Base-by-base conservation (phyloP, 2,113 vertebrate genomes). In the Agapornis roseicollis region DNA sequence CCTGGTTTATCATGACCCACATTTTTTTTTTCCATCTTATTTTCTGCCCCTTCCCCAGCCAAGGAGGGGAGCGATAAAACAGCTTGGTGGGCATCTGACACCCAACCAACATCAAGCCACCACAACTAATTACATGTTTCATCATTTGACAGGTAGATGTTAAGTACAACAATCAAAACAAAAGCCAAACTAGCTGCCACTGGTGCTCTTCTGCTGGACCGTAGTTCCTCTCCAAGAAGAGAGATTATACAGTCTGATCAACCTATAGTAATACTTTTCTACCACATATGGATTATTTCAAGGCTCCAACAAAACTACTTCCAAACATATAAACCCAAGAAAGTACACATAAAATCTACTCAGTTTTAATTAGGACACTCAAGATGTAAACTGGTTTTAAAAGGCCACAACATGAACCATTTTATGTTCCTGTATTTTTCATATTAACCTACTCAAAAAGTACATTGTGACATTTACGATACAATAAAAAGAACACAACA, bases 251-350 rank as follows among this genome's bases (percentile, higher is more conserved):
- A 66, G 24, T 10, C 13, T 90, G 73, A 64, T 69, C 76, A 70
- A 69, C 61, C 58, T 82, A 65, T 92, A 96, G 88, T 63, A 83
- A 78, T 66, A 90, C 42, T 85, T 88, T 90, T 92, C 81, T 70
- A 73, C 60, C 58, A 85, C 22, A 28, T 82, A 95, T 28, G 35
- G 94, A 97, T 70, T 63, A 72, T 35, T 64, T 69, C 31, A 89
- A 92, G 90, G 68, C 84, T 96, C 85, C 92, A 90, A 68, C 76
- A 92, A 93, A 95, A 96, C 50, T 80, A 84, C 68, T 94, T 96
- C 89, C 80, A 94, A 60, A 94, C 49, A 78, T 66, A 91, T 11
- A 96, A 93, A 94, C 65, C 89, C 92, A 86, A 94, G 44, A 91
- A 77, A 83, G 66, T 90, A 86, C 41, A 90, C 80, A 27, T 81